phyloP scores from a whole-genome alignment of 2,113 vertebrate species.

The Furnarius figulus region DNA sequence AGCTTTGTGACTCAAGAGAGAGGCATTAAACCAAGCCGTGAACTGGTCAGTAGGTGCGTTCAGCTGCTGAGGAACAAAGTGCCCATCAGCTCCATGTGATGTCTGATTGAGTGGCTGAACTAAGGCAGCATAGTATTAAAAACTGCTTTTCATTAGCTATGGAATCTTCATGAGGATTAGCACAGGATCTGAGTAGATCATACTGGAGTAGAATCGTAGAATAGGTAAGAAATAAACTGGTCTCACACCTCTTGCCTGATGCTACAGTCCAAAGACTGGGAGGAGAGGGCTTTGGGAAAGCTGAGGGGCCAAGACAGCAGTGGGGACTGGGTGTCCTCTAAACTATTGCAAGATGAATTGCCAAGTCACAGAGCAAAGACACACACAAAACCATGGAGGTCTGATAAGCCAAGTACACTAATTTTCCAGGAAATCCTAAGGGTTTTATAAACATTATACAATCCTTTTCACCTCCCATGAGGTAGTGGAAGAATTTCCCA shows the following conservation, averaged over 20 bases:
- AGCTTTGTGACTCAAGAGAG: not conserved
- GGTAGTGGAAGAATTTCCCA: not conserved
- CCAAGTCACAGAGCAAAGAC: not conserved
- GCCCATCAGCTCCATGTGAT: not conserved
- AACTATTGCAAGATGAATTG: not conserved
- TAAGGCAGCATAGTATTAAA: not conserved
- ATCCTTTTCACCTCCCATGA: not conserved
- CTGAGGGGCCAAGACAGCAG: not conserved
- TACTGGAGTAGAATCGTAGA: not conserved
- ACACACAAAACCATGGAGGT: not conserved
- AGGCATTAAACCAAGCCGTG: not conserved
- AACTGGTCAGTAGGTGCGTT: not conserved
- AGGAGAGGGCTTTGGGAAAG: not conserved
- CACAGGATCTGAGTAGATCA: not conserved
- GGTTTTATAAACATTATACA: not conserved
- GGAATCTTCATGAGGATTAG: not conserved
- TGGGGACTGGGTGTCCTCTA: rapidly evolving
- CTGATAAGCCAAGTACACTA: not conserved
- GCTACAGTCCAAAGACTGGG: not conserved
- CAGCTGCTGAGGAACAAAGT: not conserved
- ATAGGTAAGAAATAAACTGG: not conserved
- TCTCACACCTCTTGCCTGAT: not conserved
- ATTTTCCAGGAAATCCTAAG: not conserved
- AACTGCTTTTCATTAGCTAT: not conserved
- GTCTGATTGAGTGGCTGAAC: not conserved